Percentiles rank a stretch among this genome's conserved stretches.
phyloP scores from a whole-genome alignment of 2,797 vertebrate species.

The Psittacula derbiana region DNA sequence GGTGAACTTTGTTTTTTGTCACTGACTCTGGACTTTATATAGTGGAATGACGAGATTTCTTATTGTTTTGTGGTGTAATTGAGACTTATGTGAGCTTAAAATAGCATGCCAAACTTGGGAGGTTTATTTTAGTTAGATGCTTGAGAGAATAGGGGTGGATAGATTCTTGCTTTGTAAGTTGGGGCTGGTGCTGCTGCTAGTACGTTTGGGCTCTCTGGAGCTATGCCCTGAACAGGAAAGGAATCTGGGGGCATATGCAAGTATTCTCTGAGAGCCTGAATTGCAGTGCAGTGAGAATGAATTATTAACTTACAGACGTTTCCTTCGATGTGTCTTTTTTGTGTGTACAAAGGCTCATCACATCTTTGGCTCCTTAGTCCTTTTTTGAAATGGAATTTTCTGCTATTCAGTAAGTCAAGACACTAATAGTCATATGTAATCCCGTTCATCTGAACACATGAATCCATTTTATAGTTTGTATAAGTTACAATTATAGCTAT shows the following conservation, averaged over 20 bases:
- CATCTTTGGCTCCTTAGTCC: not conserved
- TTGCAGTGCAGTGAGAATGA: not conserved
- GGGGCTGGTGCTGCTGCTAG: not conserved
- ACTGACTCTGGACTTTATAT: not conserved
- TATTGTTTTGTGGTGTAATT: not conserved
- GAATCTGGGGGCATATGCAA: not conserved
- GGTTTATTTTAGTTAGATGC: not conserved
- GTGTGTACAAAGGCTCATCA: conserved; percentile 29
- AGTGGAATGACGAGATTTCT: not conserved
- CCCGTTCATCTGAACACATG: not conserved
- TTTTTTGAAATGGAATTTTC: conserved; percentile 2
- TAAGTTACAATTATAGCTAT: not conserved
- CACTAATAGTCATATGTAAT: not conserved
- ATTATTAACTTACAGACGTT: not conserved
- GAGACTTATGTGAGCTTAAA: not conserved
- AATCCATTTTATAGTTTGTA: not conserved
- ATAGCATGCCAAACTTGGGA: not conserved
- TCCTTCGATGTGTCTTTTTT: not conserved
- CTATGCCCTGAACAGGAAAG: not conserved
- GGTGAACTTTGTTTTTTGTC: not conserved
- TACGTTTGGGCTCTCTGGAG: not conserved
- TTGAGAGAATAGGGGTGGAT: not conserved
- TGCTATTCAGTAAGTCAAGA: not conserved
- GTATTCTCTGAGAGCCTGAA: not conserved
- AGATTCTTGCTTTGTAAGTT: not conserved